Conservation (phyloP, 1,140 invertebrate species). For the Hyposmocoma kahamanoa region DNA sequence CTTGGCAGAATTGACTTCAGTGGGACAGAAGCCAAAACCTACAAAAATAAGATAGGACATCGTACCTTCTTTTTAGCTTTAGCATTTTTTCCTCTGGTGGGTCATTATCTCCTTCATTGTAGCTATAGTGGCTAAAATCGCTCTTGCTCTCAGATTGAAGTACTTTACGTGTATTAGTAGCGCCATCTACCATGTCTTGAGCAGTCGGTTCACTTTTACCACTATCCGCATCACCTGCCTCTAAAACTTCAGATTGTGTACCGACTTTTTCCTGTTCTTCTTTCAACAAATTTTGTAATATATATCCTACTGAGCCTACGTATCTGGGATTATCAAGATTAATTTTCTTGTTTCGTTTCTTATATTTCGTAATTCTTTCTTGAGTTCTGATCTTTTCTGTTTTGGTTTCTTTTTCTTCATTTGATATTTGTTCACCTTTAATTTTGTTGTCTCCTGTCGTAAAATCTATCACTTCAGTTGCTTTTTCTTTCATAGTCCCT, state of each 20-base stretch:
- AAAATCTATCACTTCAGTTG: too few species aligned
- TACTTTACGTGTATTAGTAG: constrained; percentile 1
- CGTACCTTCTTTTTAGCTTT: constrained; percentile 75
- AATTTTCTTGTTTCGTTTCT: constrained; percentile 37
- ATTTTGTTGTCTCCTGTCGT: too few species aligned
- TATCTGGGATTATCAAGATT: constrained; percentile 27
- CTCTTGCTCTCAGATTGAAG: constrained; percentile 15
- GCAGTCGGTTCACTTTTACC: constrained; percentile 14
- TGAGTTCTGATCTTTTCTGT: background rate
- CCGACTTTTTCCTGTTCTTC: constrained; percentile 34
- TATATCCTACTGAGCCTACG: constrained; percentile 42
- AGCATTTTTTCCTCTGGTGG: constrained; percentile 69
- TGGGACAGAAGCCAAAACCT: too few species aligned
- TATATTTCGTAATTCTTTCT: constrained; percentile 25
- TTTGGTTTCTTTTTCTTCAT: background rate
- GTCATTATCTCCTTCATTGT: constrained; percentile 56
- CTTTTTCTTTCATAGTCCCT: too few species aligned
- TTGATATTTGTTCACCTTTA: background rate
- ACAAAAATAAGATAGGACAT: too few species aligned
- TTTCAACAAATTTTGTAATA: constrained; percentile 49
- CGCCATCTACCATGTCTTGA: constrained; percentile 8
- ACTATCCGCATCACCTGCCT: constrained; percentile 23
- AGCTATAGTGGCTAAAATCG: constrained; percentile 11
- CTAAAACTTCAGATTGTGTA: constrained; percentile 18
- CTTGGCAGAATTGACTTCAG: too few species aligned